These are phyloP conservation scores for Sinocyclocheilus anophthalmus DNA, from an alignment of 2,113 vertebrate species.

Conservation along the genomic window DNA sequence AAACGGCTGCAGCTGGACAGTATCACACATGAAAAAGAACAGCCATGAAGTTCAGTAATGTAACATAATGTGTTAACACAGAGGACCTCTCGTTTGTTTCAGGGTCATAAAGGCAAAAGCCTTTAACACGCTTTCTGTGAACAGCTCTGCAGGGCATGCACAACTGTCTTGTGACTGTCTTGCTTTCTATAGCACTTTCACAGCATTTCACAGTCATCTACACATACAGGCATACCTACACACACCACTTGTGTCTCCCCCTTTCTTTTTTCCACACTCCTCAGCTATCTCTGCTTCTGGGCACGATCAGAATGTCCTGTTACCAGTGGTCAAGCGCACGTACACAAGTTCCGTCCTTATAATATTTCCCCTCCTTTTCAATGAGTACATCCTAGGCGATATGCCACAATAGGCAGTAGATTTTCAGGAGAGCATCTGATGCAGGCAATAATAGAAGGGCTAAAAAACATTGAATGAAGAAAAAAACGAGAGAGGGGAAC, in stretches of 20 bases:
- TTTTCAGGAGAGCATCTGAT: background rate
- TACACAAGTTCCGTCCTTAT: no score
- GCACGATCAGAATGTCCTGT: conserved; percentile 47
- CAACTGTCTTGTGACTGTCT: background rate
- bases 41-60: background rate
- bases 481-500: no score
- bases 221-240: background rate
- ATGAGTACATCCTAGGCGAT: conserved; percentile 43
- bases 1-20: conserved; percentile 17
- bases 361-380: conserved; percentile 46
- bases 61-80: background rate
- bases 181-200: background rate
- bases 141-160: no score
- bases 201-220: background rate
- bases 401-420: background rate
- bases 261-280: conserved; percentile 16
- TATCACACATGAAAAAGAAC: conserved; percentile 4
- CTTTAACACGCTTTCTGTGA: background rate
- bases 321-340: no score
- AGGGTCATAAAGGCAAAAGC: background rate
- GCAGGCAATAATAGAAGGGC: no score
- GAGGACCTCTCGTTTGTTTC: background rate
- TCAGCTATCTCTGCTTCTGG: conserved; percentile 28
- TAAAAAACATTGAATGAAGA: no score
- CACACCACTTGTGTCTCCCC: background rate